A percentile compares a stretch with the other conserved stretches of the same genome.
Evolutionary conservation across 1,140 invertebrate genomes (phyloP).

Genomic region (Cataglyphis hispanica): DNA sequence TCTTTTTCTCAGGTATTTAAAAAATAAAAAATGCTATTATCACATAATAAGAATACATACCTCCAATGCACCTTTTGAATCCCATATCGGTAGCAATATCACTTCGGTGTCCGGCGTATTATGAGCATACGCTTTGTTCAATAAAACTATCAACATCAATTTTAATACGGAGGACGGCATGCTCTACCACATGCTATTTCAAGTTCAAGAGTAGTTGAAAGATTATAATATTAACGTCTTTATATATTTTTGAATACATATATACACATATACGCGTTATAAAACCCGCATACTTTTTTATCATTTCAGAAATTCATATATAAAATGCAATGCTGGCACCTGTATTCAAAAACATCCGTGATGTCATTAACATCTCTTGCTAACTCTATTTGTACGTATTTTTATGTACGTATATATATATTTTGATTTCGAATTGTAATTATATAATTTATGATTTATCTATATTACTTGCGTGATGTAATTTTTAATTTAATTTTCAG

Average conservation of each 20-base stretch:
- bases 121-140: conserved; percentile 11
- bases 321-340: conserved; percentile 50
- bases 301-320: conserved; percentile 57
- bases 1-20: neutral
- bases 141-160: conserved; percentile 57
- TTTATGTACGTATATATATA: neutral
- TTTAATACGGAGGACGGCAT: conserved; percentile 67
- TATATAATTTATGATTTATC: neutral
- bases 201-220: conserved; percentile 69
- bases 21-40: neutral
- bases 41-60: conserved; percentile 40
- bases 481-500: neutral
- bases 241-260: conserved; percentile 66
- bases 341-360: conserved; percentile 49
- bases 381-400: neutral
- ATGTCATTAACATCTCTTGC: conserved; percentile 73
- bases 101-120: conserved; percentile 65
- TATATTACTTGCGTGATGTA: neutral
- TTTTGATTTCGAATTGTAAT: conserved; percentile 15
- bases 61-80: conserved; percentile 55
- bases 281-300: conserved; percentile 69
- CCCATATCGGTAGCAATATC: conserved; percentile 72
- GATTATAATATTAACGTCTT: conserved; percentile 63
- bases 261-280: conserved; percentile 34
- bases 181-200: conserved; percentile 52